A percentile compares a stretch with the other conserved stretches of the same genome.
These are phyloP conservation scores for Sciaenops ocellatus DNA, from an alignment of 2,797 vertebrate species.

Conservation along the genomic window DNA sequence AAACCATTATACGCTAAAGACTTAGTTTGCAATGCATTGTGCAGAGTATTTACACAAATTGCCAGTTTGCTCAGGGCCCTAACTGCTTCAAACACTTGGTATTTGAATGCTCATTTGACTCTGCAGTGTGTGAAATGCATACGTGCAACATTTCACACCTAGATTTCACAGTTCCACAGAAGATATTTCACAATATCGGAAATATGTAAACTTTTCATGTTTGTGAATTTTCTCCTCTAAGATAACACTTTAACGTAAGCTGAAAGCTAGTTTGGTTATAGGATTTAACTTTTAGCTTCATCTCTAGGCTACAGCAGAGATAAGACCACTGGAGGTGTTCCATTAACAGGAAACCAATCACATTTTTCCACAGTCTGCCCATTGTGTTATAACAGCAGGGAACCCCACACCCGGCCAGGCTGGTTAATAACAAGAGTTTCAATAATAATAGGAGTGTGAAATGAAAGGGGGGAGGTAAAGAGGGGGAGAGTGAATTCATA, in stretches of 20 bases:
- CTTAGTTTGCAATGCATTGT: background rate
- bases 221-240: background rate
- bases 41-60: constrained; percentile 21
- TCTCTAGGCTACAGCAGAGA: constrained; percentile 5
- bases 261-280: constrained; percentile 9
- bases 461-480: constrained; percentile 25
- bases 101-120: constrained; percentile 21
- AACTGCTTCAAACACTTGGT: constrained; percentile 8
- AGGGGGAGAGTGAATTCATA: constrained; percentile 23
- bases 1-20: background rate
- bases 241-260: background rate
- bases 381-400: constrained; percentile 68
- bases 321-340: constrained; percentile 39
- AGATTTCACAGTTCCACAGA: constrained; percentile 22
- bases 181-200: background rate
- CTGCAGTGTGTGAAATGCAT: constrained; percentile 48
- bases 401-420: constrained; percentile 23
- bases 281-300: constrained; percentile 10
- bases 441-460: constrained; percentile 62
- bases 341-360: constrained; percentile 48
- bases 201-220: background rate
- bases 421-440: constrained; percentile 64
- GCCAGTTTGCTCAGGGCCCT: background rate
- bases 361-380: constrained; percentile 47
- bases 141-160: constrained; percentile 26